A percentile compares a stretch with the other conserved stretches of the same genome.
phyloP scores from a whole-genome alignment of 2,888 invertebrate genomes.

The Nephrotoma flavescens region DNA sequence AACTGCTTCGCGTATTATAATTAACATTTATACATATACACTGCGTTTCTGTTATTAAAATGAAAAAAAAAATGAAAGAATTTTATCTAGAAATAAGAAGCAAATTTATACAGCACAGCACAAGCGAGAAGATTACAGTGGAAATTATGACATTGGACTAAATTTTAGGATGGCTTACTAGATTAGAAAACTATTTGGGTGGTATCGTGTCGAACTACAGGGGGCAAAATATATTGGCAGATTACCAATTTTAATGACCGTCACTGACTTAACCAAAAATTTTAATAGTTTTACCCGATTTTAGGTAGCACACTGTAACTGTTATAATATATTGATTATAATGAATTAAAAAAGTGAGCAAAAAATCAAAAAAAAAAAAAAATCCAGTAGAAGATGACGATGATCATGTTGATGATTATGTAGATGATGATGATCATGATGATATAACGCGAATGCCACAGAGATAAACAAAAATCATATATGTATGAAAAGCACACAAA shows the following conservation, averaged over 20 bases:
- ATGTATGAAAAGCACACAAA: neutral
- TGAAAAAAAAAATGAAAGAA: neutral
- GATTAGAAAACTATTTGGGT: neutral
- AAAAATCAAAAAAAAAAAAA: neutral
- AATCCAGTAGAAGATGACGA: neutral
- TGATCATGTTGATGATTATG: neutral
- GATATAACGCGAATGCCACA: neutral
- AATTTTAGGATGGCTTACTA: neutral
- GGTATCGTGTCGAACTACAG: neutral
- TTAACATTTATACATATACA: neutral
- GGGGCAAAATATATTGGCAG: neutral
- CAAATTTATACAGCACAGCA: neutral
- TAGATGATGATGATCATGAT: neutral
- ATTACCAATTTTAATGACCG: neutral
- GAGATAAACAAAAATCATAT: neutral
- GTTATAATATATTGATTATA: neutral
- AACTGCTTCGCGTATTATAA: slow-evolving; percentile 5
- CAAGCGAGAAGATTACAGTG: neutral
- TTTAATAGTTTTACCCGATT: neutral
- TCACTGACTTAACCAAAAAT: neutral
- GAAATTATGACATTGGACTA: neutral
- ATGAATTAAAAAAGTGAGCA: neutral
- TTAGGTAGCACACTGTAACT: neutral
- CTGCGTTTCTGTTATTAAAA: neutral
- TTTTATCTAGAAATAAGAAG: neutral